Evolutionary conservation across 1,140 invertebrate genomes (phyloP), one percentile per base, ranked within the genome.

Genomic region (Megathymus violae): DNA sequence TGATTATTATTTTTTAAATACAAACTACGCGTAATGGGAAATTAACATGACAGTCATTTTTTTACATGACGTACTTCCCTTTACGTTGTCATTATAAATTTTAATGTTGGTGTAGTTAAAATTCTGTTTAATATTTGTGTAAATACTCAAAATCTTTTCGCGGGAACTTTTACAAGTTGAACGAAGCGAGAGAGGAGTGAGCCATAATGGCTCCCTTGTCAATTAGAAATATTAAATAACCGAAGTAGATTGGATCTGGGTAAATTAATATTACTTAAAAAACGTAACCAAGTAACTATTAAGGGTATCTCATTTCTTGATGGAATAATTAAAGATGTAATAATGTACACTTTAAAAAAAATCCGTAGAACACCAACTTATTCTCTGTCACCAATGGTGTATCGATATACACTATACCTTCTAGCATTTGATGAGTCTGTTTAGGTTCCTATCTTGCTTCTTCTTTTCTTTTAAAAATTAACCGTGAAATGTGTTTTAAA

Each of bases 201-300:
- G 14, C 36, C 40, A 52, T 67, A 71, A 68, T 68, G 67, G 74
- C 48, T 69, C 62, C 78, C 62, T 60, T 81, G 80, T 80, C 80
- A 81, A 81, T 82, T 81, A 81, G 62, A 63, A 44, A 82, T 80
- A 85, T 85, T 80, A 80, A 85, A 79, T 79, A 74, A 76, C 67
- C 63, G 58, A 52, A 69, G 61, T 69, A 62, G 65, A 69, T 71
- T 56, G 64, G 75, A 69, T 56, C 48, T 31, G 61, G 60, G 47
- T 43, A 73, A 71, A 79, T 81, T 78, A 78, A 76, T 78, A 75
- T 76, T 67, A 71, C 74, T 77, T 78, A 79, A 73, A 67, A 62
- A 56, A 46, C 67, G 46, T 67, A 61, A 71, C n/a, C n/a, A n/a
- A n/a, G n/a, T 31, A 31, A 31, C 27, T 9, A 31, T 31, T 31